Evolutionary conservation across 2,797 vertebrate genomes (phyloP).

Genomic region (Coccyzus lansbergi): DNA sequence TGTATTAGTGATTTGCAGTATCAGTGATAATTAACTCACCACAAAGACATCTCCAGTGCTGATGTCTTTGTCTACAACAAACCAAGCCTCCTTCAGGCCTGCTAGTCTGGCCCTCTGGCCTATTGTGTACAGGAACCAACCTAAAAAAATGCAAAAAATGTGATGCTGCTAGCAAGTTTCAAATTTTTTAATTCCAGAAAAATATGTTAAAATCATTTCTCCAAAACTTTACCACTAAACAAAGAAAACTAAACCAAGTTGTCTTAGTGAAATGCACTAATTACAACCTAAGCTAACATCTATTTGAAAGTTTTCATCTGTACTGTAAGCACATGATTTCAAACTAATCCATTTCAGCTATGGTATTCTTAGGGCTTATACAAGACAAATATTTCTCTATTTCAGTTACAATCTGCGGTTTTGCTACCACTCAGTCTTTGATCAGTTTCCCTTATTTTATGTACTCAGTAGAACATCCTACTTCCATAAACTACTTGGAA

Average conservation of each 20-base stretch:
- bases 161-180: neutral
- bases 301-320: neutral
- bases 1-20: neutral
- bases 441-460: neutral
- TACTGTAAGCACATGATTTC: neutral
- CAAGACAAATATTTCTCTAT: neutral
- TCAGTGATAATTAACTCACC: slow-evolving; percentile 79
- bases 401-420: neutral
- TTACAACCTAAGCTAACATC: neutral
- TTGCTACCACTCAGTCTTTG: neutral
- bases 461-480: neutral
- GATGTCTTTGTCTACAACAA: slow-evolving; percentile 93
- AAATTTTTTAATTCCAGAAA: neutral
- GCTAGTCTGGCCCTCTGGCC: slow-evolving; percentile 91
- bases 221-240: neutral
- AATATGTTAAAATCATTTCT: neutral
- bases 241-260: neutral
- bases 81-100: slow-evolving; percentile 87
- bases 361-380: neutral
- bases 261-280: neutral
- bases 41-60: slow-evolving; percentile 87
- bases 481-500: neutral
- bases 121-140: slow-evolving; percentile 93
- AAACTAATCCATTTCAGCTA: neutral
- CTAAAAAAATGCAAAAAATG: slow-evolving; percentile 60